Evolutionary conservation across 2,113 vertebrate genomes (phyloP), one percentile per base, ranked within the genome.

Genomic region (Monarcha castaneiventris): DNA sequence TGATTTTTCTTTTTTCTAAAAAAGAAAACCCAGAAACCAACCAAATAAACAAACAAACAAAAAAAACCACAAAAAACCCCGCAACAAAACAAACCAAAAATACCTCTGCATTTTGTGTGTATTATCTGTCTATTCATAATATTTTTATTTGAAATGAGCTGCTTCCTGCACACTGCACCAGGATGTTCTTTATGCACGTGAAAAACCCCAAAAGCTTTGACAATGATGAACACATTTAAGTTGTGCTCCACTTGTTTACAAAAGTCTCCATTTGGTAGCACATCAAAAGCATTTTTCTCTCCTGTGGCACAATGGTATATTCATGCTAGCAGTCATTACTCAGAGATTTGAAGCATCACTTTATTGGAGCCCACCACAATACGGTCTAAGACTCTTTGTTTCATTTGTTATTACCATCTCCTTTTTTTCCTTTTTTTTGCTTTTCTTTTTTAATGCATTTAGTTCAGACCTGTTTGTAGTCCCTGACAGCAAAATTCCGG

Each of bases 271-370:
- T 96, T 98, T 94, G 93, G 95, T 97, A 82, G 92, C 95, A 97
- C 97, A 97, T 98, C 97, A 98, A 97, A 98, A 95, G 96, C 97
- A 97, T 97, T 97, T 97, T 94, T 93, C 84, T 93, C 87, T 89
- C 85, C 87, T 94, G 71, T 0, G 32, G 93, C 93, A 97, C 97
- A 98, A 97, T 98, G 94, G 97, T 95, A 97, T 96, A 97, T 98
- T 98, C 97, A 97, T 95, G 95, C 94, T 90, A 84, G 88, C 83
- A 95, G 96, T 96, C 96, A 98, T 97, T 97, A 93, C 96, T 97
- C 96, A 93, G 96, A 97, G 94, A 91, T 97, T 97, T 97, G 96
- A 97, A 97, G 95, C 83, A 48, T 97, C 94, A 96, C 93, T 97
- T 98, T 95, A 97, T 97, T 96, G 96, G 97, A 69, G 52, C 91